These are phyloP conservation scores for Loriculus beryllinus DNA, from an alignment of 2,797 vertebrate species.

Conservation along the genomic window DNA sequence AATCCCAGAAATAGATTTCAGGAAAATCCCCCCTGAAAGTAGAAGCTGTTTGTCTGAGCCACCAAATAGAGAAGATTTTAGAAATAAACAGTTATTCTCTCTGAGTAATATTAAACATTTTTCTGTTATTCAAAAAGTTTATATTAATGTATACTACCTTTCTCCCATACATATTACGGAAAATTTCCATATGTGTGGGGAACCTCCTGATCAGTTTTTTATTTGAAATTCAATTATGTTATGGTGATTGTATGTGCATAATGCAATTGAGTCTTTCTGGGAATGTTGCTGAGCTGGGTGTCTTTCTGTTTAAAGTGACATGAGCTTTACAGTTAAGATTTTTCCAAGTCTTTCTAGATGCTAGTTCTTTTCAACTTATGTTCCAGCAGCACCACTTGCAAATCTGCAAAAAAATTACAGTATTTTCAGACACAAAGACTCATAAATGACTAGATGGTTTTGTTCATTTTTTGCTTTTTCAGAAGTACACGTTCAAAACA, in stretches of 20 bases:
- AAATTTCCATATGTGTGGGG: neutral
- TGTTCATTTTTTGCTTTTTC: neutral
- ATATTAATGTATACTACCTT: neutral
- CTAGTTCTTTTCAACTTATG: neutral
- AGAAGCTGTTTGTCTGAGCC: neutral
- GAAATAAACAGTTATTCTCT: neutral
- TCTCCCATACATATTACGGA: neutral
- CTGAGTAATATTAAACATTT: neutral
- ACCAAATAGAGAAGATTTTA: neutral
- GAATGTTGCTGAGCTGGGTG: neutral
- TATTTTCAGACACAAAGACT: neutral
- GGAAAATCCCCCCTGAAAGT: neutral
- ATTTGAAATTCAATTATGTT: neutral
- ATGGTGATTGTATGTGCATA: neutral
- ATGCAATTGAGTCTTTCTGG: neutral
- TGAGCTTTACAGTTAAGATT: neutral
- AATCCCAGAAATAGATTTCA: neutral
- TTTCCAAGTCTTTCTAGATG: neutral
- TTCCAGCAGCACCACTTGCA: neutral
- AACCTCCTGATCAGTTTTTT: neutral
- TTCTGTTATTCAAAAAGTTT: neutral
- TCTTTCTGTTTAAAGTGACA: neutral
- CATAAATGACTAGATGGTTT: neutral
- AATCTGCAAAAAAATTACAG: neutral
- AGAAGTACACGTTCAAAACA: neutral